A percentile compares a stretch with the other conserved stretches of the same genome.
Evolutionary conservation across 2,888 invertebrate species (phyloP).

Genomic region (Cheilosia impressa): DNA sequence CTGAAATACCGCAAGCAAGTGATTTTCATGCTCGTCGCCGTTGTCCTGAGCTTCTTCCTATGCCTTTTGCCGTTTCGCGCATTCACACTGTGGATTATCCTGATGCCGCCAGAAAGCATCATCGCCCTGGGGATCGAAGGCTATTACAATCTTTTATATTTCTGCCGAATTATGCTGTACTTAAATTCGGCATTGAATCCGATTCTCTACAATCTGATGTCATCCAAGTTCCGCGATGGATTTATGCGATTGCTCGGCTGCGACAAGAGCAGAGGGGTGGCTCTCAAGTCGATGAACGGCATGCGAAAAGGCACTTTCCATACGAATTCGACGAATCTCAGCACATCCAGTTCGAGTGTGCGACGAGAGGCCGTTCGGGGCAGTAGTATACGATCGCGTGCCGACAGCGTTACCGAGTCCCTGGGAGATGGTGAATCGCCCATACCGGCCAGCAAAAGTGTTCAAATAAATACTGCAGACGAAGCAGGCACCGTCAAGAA

Average conservation of each 20-base stretch:
- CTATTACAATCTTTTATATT: constrained; percentile 92
- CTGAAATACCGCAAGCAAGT: constrained; percentile 91
- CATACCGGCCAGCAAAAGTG: constrained; percentile 44
- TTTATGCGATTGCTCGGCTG: constrained; percentile 88
- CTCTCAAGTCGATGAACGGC: constrained; percentile 66
- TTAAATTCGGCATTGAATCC: constrained; percentile 96
- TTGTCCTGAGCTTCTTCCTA: constrained; percentile 95
- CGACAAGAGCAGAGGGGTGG: constrained; percentile 57
- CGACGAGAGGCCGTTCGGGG: constrained; percentile 65
- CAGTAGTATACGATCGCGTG: constrained; percentile 58
- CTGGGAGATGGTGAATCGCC: constrained; percentile 37
- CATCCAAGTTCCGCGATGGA: constrained; percentile 94
- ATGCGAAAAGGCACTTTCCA: constrained; percentile 77
- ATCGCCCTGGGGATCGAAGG: constrained; percentile 90
- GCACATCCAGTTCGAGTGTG: constrained; percentile 75
- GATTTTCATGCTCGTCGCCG: constrained; percentile 94
- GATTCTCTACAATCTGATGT: constrained; percentile 95
- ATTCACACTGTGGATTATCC: constrained; percentile 93
- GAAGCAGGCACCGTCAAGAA: constrained; percentile 40
- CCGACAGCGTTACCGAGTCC: constrained; percentile 35
- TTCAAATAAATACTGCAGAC: constrained; percentile 47
- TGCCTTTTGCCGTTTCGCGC: constrained; percentile 95
- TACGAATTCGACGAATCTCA: constrained; percentile 78
- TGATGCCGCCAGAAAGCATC: constrained; percentile 89
- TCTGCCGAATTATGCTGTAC: constrained; percentile 94